A percentile compares a stretch with the other conserved stretches of the same genome.
Conservation (phyloP, 1,140 invertebrate species). For the Mylabris phalerata region DNA sequence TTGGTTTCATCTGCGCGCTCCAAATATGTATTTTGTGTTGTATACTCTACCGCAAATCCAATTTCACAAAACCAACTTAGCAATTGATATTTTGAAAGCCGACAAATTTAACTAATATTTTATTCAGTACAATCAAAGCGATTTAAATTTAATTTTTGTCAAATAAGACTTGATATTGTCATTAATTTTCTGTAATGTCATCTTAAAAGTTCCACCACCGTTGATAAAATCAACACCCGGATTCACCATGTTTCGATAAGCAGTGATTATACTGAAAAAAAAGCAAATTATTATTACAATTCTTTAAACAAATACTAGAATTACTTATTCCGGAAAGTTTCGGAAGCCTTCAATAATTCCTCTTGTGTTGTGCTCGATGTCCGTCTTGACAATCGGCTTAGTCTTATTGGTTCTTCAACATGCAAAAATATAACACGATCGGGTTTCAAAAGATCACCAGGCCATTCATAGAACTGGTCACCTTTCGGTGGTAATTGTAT, state of each 20-base stretch:
- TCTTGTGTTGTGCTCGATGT: slow-evolving; percentile 21
- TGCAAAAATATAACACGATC: slow-evolving; percentile 27
- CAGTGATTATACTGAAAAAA: slow-evolving; percentile 1
- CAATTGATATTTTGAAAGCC: no score
- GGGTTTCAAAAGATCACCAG: slow-evolving; percentile 40
- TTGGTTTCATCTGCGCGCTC: no score
- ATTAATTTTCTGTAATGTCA: no score
- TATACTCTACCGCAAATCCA: no score
- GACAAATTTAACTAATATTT: no score
- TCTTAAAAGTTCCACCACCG: not conserved
- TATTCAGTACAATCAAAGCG: no score
- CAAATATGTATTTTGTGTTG: no score
- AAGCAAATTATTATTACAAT: not conserved
- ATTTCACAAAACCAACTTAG: no score
- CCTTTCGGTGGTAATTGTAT: slow-evolving; percentile 23
- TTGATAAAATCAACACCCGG: slow-evolving; percentile 4
- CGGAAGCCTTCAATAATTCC: slow-evolving; percentile 18
- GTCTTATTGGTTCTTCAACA: slow-evolving; percentile 25
- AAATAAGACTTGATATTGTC: no score
- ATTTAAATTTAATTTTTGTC: no score
- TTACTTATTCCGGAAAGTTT: slow-evolving; percentile 28
- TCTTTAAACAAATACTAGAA: not conserved
- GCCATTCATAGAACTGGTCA: slow-evolving; percentile 37
- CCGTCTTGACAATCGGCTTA: slow-evolving; percentile 25
- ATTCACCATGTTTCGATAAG: slow-evolving; percentile 8